Evolutionary conservation across 2,888 invertebrate genomes (phyloP).

Genomic region (Phorcus lineatus): DNA sequence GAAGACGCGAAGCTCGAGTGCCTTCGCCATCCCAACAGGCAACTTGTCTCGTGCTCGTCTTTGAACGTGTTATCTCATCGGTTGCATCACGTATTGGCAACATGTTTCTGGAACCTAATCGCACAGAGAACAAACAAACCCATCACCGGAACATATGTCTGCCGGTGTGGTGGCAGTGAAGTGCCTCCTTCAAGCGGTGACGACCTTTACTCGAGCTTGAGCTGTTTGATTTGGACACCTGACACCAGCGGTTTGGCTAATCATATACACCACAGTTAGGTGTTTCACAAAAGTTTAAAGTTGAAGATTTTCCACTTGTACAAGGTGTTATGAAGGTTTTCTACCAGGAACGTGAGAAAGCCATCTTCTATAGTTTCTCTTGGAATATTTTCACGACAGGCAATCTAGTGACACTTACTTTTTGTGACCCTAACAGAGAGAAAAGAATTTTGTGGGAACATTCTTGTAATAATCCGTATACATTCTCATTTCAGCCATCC

Average conservation of each 20-base stretch:
- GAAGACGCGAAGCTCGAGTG: neutral
- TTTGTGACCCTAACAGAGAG: no score
- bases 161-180: neutral
- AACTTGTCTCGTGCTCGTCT: neutral
- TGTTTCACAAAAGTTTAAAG: neutral
- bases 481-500: no score
- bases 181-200: neutral
- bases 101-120: neutral
- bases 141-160: conserved; percentile 1
- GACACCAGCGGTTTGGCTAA: neutral
- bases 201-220: neutral
- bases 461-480: no score
- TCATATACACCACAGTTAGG: neutral
- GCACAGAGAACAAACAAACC: conserved; percentile 3
- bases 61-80: neutral
- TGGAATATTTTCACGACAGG: no score
- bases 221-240: neutral
- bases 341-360: no score
- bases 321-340: no score
- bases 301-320: neutral
- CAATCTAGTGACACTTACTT: no score
- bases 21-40: neutral
- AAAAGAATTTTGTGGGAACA: no score
- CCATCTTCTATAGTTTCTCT: no score
- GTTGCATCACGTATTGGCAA: conserved; percentile 7